phyloP scores from a whole-genome alignment of 2,113 vertebrate genomes.

The Tenebrosternarchus preto region DNA sequence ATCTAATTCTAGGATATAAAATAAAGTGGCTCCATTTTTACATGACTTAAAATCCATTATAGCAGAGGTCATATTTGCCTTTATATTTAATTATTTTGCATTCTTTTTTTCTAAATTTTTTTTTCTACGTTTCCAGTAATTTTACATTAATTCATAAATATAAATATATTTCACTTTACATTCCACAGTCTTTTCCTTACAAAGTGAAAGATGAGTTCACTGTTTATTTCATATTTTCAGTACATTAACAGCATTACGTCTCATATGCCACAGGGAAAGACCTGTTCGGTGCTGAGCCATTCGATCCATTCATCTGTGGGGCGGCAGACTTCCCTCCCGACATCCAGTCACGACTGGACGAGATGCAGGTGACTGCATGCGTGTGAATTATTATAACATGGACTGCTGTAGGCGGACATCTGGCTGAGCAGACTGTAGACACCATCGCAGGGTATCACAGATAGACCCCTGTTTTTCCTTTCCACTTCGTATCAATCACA shows the following conservation, averaged over 20 bases:
- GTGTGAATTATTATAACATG: conserved; percentile 50
- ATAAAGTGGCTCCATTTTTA: not conserved
- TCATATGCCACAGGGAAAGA: conserved; percentile 82
- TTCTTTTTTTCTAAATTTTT: too few relatives aligned
- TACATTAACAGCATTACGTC: not conserved
- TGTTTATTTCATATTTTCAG: not conserved
- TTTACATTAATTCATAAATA: too few relatives aligned
- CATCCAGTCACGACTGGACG: conserved; percentile 96
- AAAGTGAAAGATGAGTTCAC: not conserved
- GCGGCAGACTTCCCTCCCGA: conserved; percentile 94
- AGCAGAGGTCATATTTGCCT: not conserved
- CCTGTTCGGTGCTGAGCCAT: conserved; percentile 95
- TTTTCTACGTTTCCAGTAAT: too few relatives aligned
- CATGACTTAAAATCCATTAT: not conserved
- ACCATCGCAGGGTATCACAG: conserved; percentile 9
- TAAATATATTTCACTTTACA: not conserved
- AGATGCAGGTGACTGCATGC: conserved; percentile 92
- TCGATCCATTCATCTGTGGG: conserved; percentile 96
- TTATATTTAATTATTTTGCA: not conserved
- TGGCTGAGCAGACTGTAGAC: conserved; percentile 29
- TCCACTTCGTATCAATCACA: conserved; percentile 23
- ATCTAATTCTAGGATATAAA: not conserved
- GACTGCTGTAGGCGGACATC: conserved; percentile 27
- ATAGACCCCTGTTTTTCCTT: conserved; percentile 10
- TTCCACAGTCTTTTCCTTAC: not conserved